phyloP scores from a whole-genome alignment of 2,888 invertebrate species.

The Sylvicola cinctus region DNA sequence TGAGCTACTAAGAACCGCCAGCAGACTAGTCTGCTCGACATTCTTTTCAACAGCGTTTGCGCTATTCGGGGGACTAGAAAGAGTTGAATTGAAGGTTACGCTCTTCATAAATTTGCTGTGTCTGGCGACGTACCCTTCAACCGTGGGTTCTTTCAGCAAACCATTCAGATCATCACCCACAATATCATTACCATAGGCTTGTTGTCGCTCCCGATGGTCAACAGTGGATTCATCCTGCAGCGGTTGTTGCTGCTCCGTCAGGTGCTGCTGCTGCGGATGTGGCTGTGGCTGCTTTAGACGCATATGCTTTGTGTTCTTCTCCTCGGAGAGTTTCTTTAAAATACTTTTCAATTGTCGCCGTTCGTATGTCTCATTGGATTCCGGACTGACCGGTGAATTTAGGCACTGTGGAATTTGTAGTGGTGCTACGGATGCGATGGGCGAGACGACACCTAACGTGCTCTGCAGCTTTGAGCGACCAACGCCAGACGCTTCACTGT shows the following conservation, averaged over 20 bases:
- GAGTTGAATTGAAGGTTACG: constrained; percentile 72
- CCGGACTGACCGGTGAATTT: constrained; percentile 30
- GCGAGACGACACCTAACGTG: constrained; percentile 14
- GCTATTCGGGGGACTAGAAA: constrained; percentile 56
- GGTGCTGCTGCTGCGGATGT: constrained; percentile 3
- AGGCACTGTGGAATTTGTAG: constrained; percentile 12
- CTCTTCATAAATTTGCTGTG: constrained; percentile 76
- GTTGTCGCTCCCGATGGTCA: not conserved
- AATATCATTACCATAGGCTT: constrained; percentile 10
- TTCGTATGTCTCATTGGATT: constrained; percentile 66
- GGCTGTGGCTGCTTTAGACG: constrained; percentile 2
- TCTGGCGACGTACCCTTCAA: constrained; percentile 74
- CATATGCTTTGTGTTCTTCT: constrained; percentile 18
- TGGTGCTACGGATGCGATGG: constrained; percentile 5
- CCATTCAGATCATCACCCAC: constrained; percentile 34
- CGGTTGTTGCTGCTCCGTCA: constrained; percentile 6
- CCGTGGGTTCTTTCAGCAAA: constrained; percentile 59
- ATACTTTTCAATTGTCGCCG: constrained; percentile 66
- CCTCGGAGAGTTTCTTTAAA: constrained; percentile 60
- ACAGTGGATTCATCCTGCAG: not conserved
- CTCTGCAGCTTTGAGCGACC: constrained; percentile 28
- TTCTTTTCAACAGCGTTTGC: constrained; percentile 9
- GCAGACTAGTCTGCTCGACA: too few species aligned
- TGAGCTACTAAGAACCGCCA: too few species aligned
- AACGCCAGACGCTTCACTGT: constrained; percentile 65